phyloP scores from a whole-genome alignment of 2,888 invertebrate species.

The Elgonia sp. region DNA sequence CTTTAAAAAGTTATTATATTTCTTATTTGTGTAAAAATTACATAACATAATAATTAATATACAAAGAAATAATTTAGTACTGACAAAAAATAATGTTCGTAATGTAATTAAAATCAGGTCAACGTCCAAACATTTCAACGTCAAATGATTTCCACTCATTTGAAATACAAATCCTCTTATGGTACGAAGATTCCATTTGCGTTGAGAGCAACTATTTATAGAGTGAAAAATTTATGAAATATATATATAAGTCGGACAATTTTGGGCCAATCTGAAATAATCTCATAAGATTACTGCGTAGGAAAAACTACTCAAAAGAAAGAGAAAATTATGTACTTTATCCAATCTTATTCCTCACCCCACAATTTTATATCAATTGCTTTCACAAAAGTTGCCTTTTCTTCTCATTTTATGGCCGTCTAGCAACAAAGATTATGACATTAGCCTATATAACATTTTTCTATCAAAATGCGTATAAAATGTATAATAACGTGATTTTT shows the following conservation, averaged over 20 bases:
- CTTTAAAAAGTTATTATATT: too few relatives aligned
- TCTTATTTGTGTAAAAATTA: too few relatives aligned
- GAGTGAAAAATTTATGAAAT: constrained; percentile 33
- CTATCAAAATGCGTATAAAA: constrained; percentile 3
- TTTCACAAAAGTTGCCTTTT: constrained; percentile 4
- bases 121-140: too few relatives aligned
- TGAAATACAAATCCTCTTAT: constrained; percentile 37
- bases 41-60: too few relatives aligned
- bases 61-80: too few relatives aligned
- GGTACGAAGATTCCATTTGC: constrained; percentile 4
- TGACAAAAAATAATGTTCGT: too few relatives aligned
- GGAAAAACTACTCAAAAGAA: background rate
- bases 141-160: constrained; percentile 22
- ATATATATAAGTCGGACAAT: constrained; percentile 29
- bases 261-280: constrained; percentile 22
- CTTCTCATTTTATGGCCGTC: constrained; percentile 1
- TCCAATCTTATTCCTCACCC: background rate
- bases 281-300: constrained; percentile 4
- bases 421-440: background rate
- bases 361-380: background rate
- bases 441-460: constrained; percentile 10
- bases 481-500: background rate
- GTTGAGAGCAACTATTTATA: constrained; percentile 13
- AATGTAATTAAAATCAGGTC: too few relatives aligned
- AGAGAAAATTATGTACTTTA: constrained; percentile 3